Conservation (phyloP, 2,113 vertebrate genomes). For the Hipposideros armiger region DNA sequence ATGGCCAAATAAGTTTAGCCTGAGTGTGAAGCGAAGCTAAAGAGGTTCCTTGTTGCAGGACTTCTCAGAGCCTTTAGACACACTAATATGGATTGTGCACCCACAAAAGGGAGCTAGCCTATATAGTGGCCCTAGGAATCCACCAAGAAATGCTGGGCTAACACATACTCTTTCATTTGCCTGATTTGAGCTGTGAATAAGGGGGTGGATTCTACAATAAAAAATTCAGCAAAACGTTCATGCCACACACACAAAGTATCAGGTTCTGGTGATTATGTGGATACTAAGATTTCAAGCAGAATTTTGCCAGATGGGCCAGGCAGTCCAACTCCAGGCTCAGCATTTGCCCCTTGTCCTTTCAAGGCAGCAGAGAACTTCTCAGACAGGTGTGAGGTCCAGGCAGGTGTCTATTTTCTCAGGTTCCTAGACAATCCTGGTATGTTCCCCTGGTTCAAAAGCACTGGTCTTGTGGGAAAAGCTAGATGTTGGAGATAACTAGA, state of each 20-base stretch:
- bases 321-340: not conserved
- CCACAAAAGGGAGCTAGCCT: not conserved
- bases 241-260: not conserved
- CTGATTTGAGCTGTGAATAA: not conserved
- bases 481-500: not conserved
- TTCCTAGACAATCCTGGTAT: not conserved
- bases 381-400: not conserved
- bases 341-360: not conserved
- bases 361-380: not conserved
- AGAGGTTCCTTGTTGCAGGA: not conserved
- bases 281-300: not conserved
- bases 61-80: slow-evolving; percentile 20
- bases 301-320: not conserved
- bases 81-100: not conserved
- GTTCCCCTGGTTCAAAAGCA: not conserved
- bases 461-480: not conserved
- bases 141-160: not conserved
- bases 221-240: not conserved
- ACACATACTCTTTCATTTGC: not conserved
- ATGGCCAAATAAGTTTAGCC: not conserved
- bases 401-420: not conserved
- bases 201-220: not conserved
- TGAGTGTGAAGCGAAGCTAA: not conserved
- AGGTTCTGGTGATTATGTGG: not conserved
- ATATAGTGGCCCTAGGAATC: not conserved